phyloP scores from a whole-genome alignment of 2,113 vertebrate genomes.

The Brienomyrus longianalis region DNA sequence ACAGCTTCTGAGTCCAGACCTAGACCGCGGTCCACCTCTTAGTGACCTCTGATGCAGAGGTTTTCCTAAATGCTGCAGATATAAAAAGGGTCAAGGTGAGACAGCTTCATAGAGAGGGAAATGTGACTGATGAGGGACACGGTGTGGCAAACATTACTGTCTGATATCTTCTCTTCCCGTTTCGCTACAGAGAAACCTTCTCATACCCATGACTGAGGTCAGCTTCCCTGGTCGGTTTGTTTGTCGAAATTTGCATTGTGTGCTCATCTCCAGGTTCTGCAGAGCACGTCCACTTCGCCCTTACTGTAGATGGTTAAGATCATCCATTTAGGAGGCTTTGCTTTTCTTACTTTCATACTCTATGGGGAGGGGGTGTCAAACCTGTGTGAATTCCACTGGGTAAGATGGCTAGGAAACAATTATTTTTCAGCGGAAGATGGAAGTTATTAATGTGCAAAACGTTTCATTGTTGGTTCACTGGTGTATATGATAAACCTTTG shows the following conservation, averaged over 20 bases:
- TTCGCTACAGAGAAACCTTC: background rate
- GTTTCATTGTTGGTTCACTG: background rate
- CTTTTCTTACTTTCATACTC: background rate
- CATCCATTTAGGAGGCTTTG: background rate
- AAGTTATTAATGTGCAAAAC: background rate
- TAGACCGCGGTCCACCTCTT: no score
- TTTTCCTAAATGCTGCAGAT: background rate
- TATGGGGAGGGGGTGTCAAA: no score
- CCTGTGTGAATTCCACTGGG: background rate
- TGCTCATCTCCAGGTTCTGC: background rate
- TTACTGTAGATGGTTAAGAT: background rate
- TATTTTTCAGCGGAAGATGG: background rate
- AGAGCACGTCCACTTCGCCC: background rate
- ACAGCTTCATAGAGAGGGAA: background rate
- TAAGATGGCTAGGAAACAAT: background rate
- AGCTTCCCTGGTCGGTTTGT: no score
- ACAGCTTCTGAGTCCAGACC: no score
- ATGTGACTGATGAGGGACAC: background rate
- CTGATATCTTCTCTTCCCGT: background rate
- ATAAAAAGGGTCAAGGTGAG: background rate
- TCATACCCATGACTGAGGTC: background rate
- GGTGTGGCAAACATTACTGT: background rate
- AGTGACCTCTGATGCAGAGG: no score
- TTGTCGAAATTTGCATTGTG: background rate
- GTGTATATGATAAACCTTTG: background rate